Base-by-base conservation (phyloP, 2,888 invertebrate species). In the Labia minor region DNA sequence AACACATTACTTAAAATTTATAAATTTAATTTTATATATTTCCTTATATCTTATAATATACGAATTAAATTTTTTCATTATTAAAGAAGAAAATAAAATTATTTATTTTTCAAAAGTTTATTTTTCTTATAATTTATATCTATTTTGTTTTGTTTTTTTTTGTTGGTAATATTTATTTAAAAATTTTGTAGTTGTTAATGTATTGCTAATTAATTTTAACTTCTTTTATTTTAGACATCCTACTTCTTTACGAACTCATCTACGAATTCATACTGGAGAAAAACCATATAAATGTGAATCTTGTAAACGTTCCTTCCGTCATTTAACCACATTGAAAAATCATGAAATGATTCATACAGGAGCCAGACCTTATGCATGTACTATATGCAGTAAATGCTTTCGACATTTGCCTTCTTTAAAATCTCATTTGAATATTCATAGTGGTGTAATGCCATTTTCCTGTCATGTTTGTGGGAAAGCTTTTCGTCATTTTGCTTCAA, bases 221-320 rank as follows among this genome's bases (percentile, higher is more conserved):
- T 26, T 26, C 8, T 49, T 49, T 49, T 49, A 8, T 49, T 49
- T 10, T 16, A 49, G 49, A 49, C 49, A 49, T 16, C 49, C 49
- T 49, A 49, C 49, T 14, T n/a, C 49, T 49, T 49, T 49, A 14
- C 49, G 49, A 8, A 49, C 49, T 8, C 49, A 49, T 49, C 16
- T 49, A 49, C 49, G 49, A 8, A 49, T 49, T n/a, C 49, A 49
- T 16, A 49, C 49, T 16, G 49, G 49, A 3, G 49, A 49, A 16
- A 49, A 49, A 49, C 49, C 49, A 16, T 49, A 49, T 49, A 49
- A 49, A 49, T 49, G 49, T 16, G 49, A 49, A 49, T 49, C 49
- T 49, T 49, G 49, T 16, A 49, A 49, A 49, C 49, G 49, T 49
- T n/a, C 49, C 14, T 49, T 49, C 16, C 49, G 49, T 16, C 49